Conservation (phyloP, 2,797 vertebrate species). For the Syngnathus rostellatus region DNA sequence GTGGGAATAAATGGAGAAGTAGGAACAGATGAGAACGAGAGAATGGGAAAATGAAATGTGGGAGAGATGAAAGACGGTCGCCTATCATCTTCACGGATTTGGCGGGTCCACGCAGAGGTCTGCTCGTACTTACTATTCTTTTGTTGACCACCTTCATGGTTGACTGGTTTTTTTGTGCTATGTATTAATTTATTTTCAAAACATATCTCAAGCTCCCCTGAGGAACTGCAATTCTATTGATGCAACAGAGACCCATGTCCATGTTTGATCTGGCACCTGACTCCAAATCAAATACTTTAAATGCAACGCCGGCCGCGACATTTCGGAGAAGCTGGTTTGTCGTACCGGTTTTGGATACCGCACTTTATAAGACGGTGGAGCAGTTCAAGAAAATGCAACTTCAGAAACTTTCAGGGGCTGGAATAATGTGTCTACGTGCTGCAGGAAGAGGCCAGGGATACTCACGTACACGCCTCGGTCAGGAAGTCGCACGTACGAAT, state of each 20-base stretch:
- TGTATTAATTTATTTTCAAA: slow-evolving; percentile 7
- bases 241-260: slow-evolving; percentile 20
- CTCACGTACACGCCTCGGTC: slow-evolving; percentile 21
- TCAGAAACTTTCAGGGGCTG: slow-evolving; percentile 39
- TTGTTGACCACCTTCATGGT: slow-evolving; percentile 27
- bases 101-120: slow-evolving; percentile 33
- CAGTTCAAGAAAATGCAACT: slow-evolving; percentile 17
- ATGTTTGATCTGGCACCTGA: slow-evolving; percentile 40
- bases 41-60: slow-evolving; percentile 33
- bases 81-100: slow-evolving; percentile 11
- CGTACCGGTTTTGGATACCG: too few species aligned
- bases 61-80: slow-evolving; percentile 28
- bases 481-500: slow-evolving; percentile 9
- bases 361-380: background rate
- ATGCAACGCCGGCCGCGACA: background rate
- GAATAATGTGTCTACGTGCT: slow-evolving; percentile 71
- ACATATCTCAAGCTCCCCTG: slow-evolving; percentile 7
- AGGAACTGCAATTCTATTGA: slow-evolving; percentile 10
- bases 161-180: background rate
- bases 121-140: slow-evolving; percentile 10
- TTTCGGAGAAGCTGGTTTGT: too few species aligned
- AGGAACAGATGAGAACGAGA: slow-evolving; percentile 22
- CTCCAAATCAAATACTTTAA: slow-evolving; percentile 15
- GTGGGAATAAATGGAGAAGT: slow-evolving; percentile 46
- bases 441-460: slow-evolving; percentile 61